Evolutionary conservation across 1,140 invertebrate genomes (phyloP).

Genomic region (Ptiloglossa arizonensis): DNA sequence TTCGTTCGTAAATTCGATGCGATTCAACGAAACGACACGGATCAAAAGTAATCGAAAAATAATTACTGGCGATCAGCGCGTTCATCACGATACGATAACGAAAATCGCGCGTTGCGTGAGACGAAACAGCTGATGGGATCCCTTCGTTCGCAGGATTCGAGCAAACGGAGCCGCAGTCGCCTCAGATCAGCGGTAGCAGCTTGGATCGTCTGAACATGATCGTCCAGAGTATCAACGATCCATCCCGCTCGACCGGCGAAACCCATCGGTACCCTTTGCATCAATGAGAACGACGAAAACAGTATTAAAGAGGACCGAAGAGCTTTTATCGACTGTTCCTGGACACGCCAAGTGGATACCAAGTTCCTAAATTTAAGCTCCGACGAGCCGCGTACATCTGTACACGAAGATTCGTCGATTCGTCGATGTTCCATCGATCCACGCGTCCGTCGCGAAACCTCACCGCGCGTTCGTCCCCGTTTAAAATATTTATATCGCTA

Average conservation of each 20-base stretch:
- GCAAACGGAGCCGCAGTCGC: constrained; percentile 72
- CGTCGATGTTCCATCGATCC: too few species aligned
- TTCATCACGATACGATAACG: not conserved
- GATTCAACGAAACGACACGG: too few species aligned
- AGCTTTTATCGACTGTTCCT: not conserved
- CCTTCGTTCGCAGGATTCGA: constrained; percentile 79
- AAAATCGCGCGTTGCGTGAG: not conserved
- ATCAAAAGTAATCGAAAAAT: too few species aligned
- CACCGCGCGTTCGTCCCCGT: not conserved
- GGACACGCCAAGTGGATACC: not conserved
- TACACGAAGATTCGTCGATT: too few species aligned
- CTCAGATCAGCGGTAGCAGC: constrained; percentile 80
- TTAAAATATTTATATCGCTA: not conserved
- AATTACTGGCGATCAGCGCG: too few species aligned
- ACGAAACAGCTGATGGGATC: too few species aligned
- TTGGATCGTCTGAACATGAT: constrained; percentile 85
- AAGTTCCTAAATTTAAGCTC: constrained; percentile 28
- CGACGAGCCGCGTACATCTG: too few species aligned
- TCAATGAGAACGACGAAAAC: constrained; percentile 55
- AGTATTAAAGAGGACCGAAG: constrained; percentile 54
- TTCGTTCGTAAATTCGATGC: too few species aligned
- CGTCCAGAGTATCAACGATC: constrained; percentile 84
- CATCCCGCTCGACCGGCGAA: constrained; percentile 55
- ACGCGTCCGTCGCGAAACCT: not conserved
- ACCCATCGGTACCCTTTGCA: constrained; percentile 63